Evolutionary conservation across 2,113 vertebrate genomes (phyloP), one percentile per base, ranked within the genome.

Genomic region (Pedionomus torquatus): DNA sequence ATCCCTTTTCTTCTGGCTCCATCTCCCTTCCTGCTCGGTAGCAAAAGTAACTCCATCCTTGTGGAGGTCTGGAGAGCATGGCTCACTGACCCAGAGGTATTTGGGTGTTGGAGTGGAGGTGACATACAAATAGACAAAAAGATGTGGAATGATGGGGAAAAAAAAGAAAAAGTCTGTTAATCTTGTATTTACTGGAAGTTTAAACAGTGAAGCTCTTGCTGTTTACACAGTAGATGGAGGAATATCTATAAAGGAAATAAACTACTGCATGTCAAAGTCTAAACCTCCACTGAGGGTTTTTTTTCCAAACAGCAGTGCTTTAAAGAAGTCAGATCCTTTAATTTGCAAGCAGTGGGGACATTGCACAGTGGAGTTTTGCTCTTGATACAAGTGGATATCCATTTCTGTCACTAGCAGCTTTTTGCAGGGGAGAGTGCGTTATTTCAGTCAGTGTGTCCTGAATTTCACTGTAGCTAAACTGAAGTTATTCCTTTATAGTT

Each of bases 11-110:
- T 70, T 11, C 26, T 58, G 37, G 16, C n/a, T 77, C 13, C 2
- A 0, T 37, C 9, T 71, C 13, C 3, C 9, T 83, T 66, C 35
- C 17, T 0, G 0, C 58, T 69, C 0, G 1, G 65, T 17, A 66
- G 65, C 48, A 87, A 57, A 71, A 74, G 35, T 18, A 55, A 41
- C 23, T 76, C 28, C 23, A 7, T 92, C 44, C 21, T 86, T 70
- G 24, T 0, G 4, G 54, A 33, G 18, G 4, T 41, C 58, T 77
- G 37, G 71, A 70, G 54, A 80, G 39, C 23, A 37, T 1, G 4
- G 37, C 14, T 33, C 7, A 48, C 35, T 61, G 70, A 90, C 33
- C 7, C 30, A 69, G 18, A 46, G 44, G 21, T 60, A 70, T 41
- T 54, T 0, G 1, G 68, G 16, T 4, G 1, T 48, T 85, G 70